Conservation (phyloP, 2,113 vertebrate species). For the Microtus richardsoni region DNA sequence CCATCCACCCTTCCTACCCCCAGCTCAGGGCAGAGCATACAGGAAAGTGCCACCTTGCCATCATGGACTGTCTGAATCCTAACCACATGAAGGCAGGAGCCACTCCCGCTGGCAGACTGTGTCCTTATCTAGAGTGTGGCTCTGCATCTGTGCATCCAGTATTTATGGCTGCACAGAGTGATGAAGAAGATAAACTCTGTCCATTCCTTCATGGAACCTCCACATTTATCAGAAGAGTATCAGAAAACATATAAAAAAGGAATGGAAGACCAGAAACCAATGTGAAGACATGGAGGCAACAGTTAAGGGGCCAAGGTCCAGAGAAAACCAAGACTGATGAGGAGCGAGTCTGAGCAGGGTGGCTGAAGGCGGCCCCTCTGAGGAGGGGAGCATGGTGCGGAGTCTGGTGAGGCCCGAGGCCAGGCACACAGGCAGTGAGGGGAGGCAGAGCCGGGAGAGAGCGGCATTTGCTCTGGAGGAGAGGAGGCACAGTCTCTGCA, state of each 20-base stretch:
- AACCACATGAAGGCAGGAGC: neutral
- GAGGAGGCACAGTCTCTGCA: neutral
- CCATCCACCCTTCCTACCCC: neutral
- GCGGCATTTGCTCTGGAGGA: rapidly evolving
- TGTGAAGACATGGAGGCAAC: neutral
- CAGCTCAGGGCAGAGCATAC: neutral
- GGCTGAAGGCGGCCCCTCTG: neutral
- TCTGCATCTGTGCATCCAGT: rapidly evolving
- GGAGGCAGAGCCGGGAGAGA: no score
- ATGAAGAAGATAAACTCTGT: neutral
- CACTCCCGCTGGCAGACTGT: neutral
- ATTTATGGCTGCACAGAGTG: neutral
- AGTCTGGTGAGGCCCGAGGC: neutral
- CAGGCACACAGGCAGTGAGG: neutral
- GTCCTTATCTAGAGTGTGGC: neutral
- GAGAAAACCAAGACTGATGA: neutral
- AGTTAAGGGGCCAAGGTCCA: neutral
- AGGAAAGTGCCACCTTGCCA: neutral
- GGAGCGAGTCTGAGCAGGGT: neutral
- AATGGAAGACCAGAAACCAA: neutral
- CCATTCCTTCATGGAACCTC: neutral
- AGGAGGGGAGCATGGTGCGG: neutral
- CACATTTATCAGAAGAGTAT: neutral
- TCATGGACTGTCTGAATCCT: neutral
- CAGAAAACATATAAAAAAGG: neutral